Evolutionary conservation across 37 sponge, comb jelly and placozoan genomes (phyloP).

Genomic region (Spongia lamella): DNA sequence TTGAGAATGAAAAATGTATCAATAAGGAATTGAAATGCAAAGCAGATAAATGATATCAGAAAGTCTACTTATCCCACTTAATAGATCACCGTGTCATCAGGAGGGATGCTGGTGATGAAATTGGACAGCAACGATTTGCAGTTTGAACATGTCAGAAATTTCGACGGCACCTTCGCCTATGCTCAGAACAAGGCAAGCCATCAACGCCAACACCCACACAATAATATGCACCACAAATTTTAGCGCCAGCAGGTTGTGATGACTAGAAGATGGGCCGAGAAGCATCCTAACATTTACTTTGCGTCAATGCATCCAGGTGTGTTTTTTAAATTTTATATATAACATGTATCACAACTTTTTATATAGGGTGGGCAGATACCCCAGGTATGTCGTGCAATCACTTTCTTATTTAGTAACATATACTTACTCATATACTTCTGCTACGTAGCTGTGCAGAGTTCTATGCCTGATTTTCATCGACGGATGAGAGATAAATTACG

Average conservation of each 20-base stretch:
- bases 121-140: conserved; percentile 79
- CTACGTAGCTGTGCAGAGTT: conserved; percentile 54
- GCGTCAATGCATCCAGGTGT: conserved; percentile 92
- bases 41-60: too few relatives aligned
- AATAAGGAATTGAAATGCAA: too few relatives aligned
- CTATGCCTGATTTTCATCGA: conserved; percentile 79
- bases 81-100: conserved; percentile 87
- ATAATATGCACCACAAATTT: background rate
- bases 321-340: background rate
- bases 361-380: conserved; percentile 67
- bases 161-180: conserved; percentile 81
- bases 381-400: conserved; percentile 21
- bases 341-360: background rate
- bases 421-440: too few relatives aligned
- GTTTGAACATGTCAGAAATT: conserved; percentile 44
- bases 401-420: background rate
- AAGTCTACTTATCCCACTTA: too few relatives aligned
- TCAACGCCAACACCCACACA: background rate
- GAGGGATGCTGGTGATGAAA: conserved; percentile 84
- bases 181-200: conserved; percentile 79
- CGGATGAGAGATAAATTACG: conserved; percentile 62
- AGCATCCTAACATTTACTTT: conserved; percentile 73
- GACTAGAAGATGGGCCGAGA: conserved; percentile 65
- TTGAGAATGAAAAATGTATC: too few relatives aligned
- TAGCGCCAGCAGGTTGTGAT: conserved; percentile 94